phyloP scores from a whole-genome alignment of 2,113 vertebrate species.

The Prolemur simus region DNA sequence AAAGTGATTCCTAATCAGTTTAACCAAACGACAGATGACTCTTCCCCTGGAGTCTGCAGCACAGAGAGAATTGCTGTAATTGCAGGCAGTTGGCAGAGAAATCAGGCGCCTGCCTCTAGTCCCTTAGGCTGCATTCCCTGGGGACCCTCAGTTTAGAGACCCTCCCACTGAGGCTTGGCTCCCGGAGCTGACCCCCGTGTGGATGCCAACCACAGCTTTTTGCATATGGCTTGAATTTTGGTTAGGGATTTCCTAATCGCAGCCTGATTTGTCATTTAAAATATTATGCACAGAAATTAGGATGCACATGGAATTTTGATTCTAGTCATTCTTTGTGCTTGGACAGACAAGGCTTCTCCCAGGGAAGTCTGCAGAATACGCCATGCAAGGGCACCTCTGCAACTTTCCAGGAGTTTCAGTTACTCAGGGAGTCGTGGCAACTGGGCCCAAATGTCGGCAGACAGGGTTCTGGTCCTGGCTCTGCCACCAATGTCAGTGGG shows the following conservation, averaged over 20 bases:
- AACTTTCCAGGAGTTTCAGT: not conserved
- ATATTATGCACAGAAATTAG: slow-evolving; percentile 23
- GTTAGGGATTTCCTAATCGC: slow-evolving; percentile 57
- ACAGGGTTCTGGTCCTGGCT: not conserved
- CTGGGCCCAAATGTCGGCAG: not conserved
- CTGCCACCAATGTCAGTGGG: not conserved
- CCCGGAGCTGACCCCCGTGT: not conserved
- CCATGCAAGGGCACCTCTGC: not conserved
- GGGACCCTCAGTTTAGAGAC: slow-evolving; percentile 33
- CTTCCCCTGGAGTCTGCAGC: slow-evolving; percentile 55
- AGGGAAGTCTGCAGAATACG: not conserved
- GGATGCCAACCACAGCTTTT: slow-evolving; percentile 6
- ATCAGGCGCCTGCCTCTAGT: slow-evolving; percentile 58
- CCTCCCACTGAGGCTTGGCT: not conserved
- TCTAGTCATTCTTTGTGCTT: slow-evolving; percentile 41
- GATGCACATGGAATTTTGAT: slow-evolving; percentile 53
- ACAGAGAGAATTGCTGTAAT: slow-evolving; percentile 67
- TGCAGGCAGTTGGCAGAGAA: slow-evolving; percentile 70
- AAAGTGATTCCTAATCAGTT: slow-evolving; percentile 76
- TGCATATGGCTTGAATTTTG: slow-evolving; percentile 43
- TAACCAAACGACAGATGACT: slow-evolving; percentile 58
- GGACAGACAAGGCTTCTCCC: not conserved
- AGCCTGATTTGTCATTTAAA: slow-evolving; percentile 57
- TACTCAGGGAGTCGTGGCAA: not conserved
- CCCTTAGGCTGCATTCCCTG: slow-evolving; percentile 28